A percentile compares a stretch with the other conserved stretches of the same genome.
Evolutionary conservation across 92 coral and sea anemone species (phyloP).

Genomic region (Muricea muricata): DNA sequence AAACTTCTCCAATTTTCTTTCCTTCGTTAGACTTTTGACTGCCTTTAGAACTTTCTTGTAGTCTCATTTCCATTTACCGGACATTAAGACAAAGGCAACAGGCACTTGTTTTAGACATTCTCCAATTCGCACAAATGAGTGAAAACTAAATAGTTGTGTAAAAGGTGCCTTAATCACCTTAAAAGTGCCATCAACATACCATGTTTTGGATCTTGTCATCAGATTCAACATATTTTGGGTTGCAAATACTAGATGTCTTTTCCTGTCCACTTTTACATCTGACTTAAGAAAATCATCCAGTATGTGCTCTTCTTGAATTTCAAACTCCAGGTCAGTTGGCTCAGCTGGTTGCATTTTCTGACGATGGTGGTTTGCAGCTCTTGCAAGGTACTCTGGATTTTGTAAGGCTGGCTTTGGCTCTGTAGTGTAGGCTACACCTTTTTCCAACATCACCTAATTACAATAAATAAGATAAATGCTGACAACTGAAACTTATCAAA

Average conservation of each 20-base stretch:
- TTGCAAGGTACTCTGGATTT: slow-evolving; percentile 27
- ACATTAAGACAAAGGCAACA: neutral
- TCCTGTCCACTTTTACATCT: slow-evolving; percentile 25
- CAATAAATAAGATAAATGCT: neutral
- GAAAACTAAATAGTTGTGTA: neutral
- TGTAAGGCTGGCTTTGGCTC: slow-evolving; percentile 11
- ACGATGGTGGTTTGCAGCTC: slow-evolving; percentile 46
- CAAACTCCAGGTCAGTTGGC: slow-evolving; percentile 37
- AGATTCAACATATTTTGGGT: neutral
- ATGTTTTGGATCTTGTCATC: slow-evolving; percentile 11
- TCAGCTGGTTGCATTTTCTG: slow-evolving; percentile 48
- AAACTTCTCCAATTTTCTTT: neutral
- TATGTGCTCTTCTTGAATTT: slow-evolving; percentile 25
- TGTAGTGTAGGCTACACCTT: neutral
- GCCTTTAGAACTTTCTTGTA: neutral
- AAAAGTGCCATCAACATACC: slow-evolving; percentile 18
- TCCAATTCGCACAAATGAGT: neutral
- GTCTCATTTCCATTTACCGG: neutral
- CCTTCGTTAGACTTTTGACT: neutral
- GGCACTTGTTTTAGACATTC: neutral
- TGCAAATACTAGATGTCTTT: slow-evolving; percentile 32
- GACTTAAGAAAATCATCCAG: slow-evolving; percentile 30
- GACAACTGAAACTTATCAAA: too few relatives aligned
- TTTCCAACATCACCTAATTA: slow-evolving; percentile 24
- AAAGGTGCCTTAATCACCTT: neutral